A percentile compares a stretch with the other conserved stretches of the same genome.
Conservation (phyloP, 2,113 vertebrate species). For the Nothoprocta perdicaria region DNA sequence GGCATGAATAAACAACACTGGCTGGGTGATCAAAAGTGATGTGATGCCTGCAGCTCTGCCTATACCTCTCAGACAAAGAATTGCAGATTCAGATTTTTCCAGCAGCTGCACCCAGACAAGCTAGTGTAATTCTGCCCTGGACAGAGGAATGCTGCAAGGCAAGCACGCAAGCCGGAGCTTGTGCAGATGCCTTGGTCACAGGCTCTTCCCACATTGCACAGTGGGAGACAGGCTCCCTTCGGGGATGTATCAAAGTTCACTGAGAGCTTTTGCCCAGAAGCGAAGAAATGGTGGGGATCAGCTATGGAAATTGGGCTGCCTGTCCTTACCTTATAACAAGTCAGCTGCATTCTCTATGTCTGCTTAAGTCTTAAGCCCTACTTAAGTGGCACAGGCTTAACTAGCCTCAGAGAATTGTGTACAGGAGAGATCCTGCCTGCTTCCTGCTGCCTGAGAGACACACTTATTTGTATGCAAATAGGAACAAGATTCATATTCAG, state of each 20-base stretch:
- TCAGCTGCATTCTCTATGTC: not conserved
- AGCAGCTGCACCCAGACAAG: not conserved
- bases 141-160: rapidly evolving
- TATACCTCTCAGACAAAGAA: not conserved
- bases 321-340: not conserved
- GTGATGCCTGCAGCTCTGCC: not conserved
- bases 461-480: not conserved
- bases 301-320: not conserved
- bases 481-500: not conserved
- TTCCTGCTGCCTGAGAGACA: not conserved
- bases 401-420: not conserved
- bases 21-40: constrained; percentile 10
- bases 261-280: not conserved
- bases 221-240: not conserved
- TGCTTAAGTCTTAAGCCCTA: not conserved
- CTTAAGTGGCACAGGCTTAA: not conserved
- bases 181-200: not conserved
- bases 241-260: not conserved
- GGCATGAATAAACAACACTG: not conserved
- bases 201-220: rapidly evolving
- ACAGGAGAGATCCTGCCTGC: not conserved
- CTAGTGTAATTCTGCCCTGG: not conserved
- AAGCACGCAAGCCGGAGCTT: not conserved
- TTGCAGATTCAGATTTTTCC: not conserved
- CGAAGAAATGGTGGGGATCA: not conserved